Conservation (phyloP, 2,113 vertebrate genomes). For the Nothocercus julius region DNA sequence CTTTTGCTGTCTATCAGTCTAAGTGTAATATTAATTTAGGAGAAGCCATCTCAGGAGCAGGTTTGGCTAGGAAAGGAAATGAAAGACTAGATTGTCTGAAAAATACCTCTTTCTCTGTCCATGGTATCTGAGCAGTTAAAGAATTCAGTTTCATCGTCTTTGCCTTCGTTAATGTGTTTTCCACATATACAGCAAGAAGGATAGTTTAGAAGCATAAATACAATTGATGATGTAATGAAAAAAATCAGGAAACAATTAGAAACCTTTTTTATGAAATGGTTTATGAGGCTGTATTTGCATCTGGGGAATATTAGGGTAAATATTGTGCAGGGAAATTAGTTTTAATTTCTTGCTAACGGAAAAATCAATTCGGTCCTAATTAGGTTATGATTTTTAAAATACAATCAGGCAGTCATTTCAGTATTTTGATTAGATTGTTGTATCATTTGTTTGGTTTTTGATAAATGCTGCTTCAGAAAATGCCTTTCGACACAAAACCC, state of each 20-base stretch:
- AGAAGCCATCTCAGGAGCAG: slow-evolving; percentile 46
- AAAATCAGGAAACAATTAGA: slow-evolving; percentile 74
- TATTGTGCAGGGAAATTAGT: slow-evolving; percentile 76
- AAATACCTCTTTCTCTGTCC: slow-evolving; percentile 26
- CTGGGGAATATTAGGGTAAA: slow-evolving; percentile 76
- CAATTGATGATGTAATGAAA: slow-evolving; percentile 70
- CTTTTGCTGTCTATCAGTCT: slow-evolving; percentile 52
- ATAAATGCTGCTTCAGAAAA: slow-evolving; percentile 70
- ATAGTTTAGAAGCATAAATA: slow-evolving; percentile 54
- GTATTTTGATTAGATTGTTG: slow-evolving; percentile 74
- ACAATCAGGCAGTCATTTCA: slow-evolving; percentile 75
- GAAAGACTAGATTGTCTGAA: slow-evolving; percentile 32
- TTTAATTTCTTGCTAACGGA: slow-evolving; percentile 77
- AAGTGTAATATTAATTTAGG: slow-evolving; percentile 64
- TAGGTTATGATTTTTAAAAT: slow-evolving; percentile 77
- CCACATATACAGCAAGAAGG: slow-evolving; percentile 6
- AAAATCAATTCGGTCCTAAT: slow-evolving; percentile 76
- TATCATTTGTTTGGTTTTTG: slow-evolving; percentile 67
- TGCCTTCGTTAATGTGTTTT: slow-evolving; percentile 2
- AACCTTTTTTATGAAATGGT: slow-evolving; percentile 70
- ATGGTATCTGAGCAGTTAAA: slow-evolving; percentile 8
- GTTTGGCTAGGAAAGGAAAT: slow-evolving; percentile 48
- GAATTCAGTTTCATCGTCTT: slow-evolving; percentile 41
- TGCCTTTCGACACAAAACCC: slow-evolving; percentile 51
- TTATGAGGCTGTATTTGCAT: slow-evolving; percentile 73